Percentiles rank a stretch among this genome's conserved stretches.
phyloP scores from a whole-genome alignment of 2,113 vertebrate genomes.

The Hippolais icterina region DNA sequence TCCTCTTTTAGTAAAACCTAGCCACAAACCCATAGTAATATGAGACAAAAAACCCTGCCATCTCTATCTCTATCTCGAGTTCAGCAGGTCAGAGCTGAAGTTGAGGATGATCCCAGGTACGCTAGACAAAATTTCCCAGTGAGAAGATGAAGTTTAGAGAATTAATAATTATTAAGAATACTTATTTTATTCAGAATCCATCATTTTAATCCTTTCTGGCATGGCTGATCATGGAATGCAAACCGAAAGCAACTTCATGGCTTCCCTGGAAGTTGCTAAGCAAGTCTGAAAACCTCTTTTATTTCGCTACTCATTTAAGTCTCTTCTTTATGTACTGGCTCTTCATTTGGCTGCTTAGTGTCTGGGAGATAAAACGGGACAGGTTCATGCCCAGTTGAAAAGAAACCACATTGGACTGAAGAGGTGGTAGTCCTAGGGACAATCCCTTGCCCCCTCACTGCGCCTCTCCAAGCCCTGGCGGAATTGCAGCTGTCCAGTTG shows the following conservation, averaged over 20 bases:
- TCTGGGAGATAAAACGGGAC: not conserved
- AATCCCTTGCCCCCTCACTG: not conserved
- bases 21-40: not conserved
- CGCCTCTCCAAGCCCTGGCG: rapidly evolving
- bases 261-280: not conserved
- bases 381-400: not conserved
- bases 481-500: rapidly evolving
- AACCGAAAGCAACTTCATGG: not conserved
- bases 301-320: not conserved
- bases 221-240: not conserved
- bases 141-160: not conserved
- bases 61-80: not conserved
- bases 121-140: not conserved
- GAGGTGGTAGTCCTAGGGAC: not conserved
- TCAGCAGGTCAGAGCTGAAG: not conserved
- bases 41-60: not conserved
- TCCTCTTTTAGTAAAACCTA: not conserved
- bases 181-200: not conserved
- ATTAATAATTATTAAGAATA: not conserved
- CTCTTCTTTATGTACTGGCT: not conserved
- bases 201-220: not conserved
- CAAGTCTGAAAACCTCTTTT: not conserved
- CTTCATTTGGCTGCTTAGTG: not conserved
- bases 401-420: rapidly evolving
- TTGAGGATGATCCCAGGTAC: not conserved